Evolutionary conservation across 2,888 invertebrate genomes (phyloP).

Genomic region (Rotaria socialis): DNA sequence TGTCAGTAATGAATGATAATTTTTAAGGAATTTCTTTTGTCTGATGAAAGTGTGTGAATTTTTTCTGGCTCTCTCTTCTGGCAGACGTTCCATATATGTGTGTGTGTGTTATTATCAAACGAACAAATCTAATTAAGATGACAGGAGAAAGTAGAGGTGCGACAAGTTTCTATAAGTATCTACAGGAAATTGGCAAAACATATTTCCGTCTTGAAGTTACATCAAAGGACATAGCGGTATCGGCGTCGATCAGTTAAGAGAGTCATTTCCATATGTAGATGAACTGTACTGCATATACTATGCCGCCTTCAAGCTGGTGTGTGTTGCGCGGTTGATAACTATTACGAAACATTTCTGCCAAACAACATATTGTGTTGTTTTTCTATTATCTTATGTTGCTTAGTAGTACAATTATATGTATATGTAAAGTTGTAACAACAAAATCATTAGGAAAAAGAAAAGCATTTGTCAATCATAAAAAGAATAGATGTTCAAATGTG

Average conservation of each 20-base stretch:
- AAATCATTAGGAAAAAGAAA: not conserved
- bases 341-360: not conserved
- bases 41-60: no score
- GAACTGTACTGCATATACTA: not conserved
- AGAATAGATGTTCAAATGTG: not conserved
- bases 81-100: not conserved
- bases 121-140: not conserved
- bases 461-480: not conserved
- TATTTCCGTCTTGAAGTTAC: not conserved
- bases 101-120: not conserved
- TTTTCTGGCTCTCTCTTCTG: no score
- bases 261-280: conserved; percentile 21
- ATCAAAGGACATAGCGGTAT: not conserved
- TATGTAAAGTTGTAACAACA: not conserved
- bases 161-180: not conserved
- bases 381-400: not conserved
- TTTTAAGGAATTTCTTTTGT: no score
- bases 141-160: not conserved
- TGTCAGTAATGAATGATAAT: no score
- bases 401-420: not conserved
- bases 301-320: not conserved
- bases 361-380: not conserved
- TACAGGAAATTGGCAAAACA: not conserved
- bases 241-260: not conserved
- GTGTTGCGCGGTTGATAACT: not conserved